Base-by-base conservation (phyloP, 2,113 vertebrate species). In the Caranx melampygus region DNA sequence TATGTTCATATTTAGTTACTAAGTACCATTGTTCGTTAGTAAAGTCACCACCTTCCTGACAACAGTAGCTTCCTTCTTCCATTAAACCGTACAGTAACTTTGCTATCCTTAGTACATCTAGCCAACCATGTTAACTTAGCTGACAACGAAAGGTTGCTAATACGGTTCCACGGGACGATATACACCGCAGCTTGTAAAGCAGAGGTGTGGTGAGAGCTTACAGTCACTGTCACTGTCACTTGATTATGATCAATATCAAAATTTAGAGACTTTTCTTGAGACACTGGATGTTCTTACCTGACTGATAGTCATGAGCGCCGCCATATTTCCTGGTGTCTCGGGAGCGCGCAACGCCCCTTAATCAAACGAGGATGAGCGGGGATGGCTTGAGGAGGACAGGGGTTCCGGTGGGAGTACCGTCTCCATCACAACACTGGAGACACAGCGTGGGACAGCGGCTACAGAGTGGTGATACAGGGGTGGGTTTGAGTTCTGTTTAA, bases 291-390 rank as follows among this genome's bases (percentile, higher is more conserved):
- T 81, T 82, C 37, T 93, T 97, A 97, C 97, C 96, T 97, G 96
- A 85, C 92, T 91, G 81, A 96, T 92, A 47, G 96, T 95, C 88
- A 96, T 94, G 89, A 97, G 96, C 94, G 97, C 96, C 90, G 97
- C 97, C 97, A 98, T 98, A 93, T 98, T 97, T 95, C 96, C 96
- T 94, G 92, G 86, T 94, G 87, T 84, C 66, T 75, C 91, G 89
- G 75, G 90, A 84, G 84, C 81, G 94, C 93, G 90, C 92, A 78
- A 88, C 89, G 67, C 90, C 84, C 85, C 81, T 88, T 34, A 66
- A 64, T 26, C 61, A 57, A 51, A 34, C 82, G 84, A 34, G 20
- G 52, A 78, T 91, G 91, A 90, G 84, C 85, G 67, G 59, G 65
- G 58, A 54, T 47, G 6, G 58, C n/a, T 5, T 2, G 21, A 11